phyloP scores from a whole-genome alignment of 1,140 invertebrate species.

The Monomorium pharaonis region DNA sequence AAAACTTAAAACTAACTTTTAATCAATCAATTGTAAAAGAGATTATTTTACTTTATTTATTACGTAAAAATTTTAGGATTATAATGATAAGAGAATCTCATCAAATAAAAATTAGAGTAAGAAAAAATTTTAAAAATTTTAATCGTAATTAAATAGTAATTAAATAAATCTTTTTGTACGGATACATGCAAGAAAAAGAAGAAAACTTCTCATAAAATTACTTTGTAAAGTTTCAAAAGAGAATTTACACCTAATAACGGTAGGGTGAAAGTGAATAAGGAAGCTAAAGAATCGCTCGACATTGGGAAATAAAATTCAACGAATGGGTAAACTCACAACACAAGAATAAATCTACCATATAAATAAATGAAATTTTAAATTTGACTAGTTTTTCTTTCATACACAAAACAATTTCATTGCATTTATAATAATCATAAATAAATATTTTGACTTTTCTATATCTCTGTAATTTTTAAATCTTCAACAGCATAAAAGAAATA shows the following conservation, averaged over 20 bases:
- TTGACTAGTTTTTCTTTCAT: constrained; percentile 21
- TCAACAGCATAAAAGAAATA: not conserved
- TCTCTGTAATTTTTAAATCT: not conserved
- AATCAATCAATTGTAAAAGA: not conserved
- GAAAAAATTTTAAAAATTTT: not conserved
- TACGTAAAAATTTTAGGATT: not conserved
- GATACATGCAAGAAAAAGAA: not conserved
- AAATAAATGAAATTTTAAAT: not conserved
- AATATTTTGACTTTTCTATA: not conserved
- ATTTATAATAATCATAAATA: constrained; percentile 6
- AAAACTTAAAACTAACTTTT: not conserved
- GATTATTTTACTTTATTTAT: not conserved
- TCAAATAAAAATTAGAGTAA: not conserved
- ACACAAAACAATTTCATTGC: not conserved
- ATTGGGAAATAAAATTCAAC: not conserved
- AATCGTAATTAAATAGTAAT: not conserved
- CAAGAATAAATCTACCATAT: not conserved
- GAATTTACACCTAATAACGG: constrained; percentile 40
- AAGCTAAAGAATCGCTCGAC: not conserved
- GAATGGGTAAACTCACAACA: not conserved
- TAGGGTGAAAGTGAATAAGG: constrained; percentile 27
- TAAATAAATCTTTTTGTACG: not conserved
- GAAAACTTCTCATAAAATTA: constrained; percentile 17
- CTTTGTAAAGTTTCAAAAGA: not conserved
- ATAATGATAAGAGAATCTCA: not conserved